A percentile compares a stretch with the other conserved stretches of the same genome.
These are phyloP conservation scores for Alaudala cheleensis DNA, from an alignment of 2,113 vertebrate genomes.

Conservation along the genomic window DNA sequence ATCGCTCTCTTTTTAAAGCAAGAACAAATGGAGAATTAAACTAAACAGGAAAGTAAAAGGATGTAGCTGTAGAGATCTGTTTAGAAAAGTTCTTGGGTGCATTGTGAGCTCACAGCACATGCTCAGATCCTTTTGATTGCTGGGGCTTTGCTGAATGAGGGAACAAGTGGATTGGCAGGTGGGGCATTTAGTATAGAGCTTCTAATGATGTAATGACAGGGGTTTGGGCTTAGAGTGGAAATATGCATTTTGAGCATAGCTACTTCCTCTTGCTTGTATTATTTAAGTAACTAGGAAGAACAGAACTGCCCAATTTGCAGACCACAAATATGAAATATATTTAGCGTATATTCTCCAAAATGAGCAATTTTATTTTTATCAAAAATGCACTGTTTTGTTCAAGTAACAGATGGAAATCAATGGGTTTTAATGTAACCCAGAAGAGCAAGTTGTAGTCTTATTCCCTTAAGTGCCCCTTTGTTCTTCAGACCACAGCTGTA, in stretches of 20 bases:
- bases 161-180: background rate
- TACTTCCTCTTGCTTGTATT: background rate
- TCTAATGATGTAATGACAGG: background rate
- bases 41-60: background rate
- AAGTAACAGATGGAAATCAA: slow-evolving; percentile 43
- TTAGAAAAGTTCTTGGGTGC: background rate
- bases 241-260: background rate
- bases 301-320: background rate
- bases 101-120: background rate
- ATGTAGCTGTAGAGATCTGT: background rate
- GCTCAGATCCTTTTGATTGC: background rate
- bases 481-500: slow-evolving; percentile 53
- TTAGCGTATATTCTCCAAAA: background rate
- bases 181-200: background rate
- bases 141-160: background rate
- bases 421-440: slow-evolving; percentile 44
- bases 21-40: background rate
- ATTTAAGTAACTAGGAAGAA: slow-evolving; percentile 16
- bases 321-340: slow-evolving; percentile 3
- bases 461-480: slow-evolving; percentile 35
- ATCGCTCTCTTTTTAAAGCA: background rate
- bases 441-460: slow-evolving; percentile 18
- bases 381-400: slow-evolving; percentile 25
- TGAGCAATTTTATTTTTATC: slow-evolving; percentile 49
- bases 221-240: background rate